Evolutionary conservation across 2,888 invertebrate genomes (phyloP).

Genomic region (Ferrisia virgata): DNA sequence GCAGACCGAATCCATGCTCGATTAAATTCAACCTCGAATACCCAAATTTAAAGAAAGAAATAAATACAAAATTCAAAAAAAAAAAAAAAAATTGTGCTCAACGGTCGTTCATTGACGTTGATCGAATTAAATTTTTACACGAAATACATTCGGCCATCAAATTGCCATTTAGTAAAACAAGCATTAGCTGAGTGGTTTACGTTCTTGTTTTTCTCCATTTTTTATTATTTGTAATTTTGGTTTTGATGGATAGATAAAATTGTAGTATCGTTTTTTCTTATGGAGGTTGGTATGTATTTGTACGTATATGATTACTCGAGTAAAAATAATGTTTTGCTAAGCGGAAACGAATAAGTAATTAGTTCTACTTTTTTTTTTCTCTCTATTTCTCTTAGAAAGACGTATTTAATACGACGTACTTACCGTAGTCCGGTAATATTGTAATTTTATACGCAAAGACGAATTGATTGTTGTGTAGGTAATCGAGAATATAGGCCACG

Average conservation of each 20-base stretch:
- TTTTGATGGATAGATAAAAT: slow-evolving; percentile 41
- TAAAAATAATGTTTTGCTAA: neutral
- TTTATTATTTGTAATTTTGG: slow-evolving; percentile 36
- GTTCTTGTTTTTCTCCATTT: slow-evolving; percentile 35
- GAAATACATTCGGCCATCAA: slow-evolving; percentile 27
- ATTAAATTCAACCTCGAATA: no score
- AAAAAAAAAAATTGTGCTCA: no score
- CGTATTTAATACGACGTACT: neutral
- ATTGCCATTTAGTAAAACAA: neutral
- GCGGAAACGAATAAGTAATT: neutral
- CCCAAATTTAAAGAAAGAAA: no score
- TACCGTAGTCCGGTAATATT: neutral
- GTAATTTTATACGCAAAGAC: neutral
- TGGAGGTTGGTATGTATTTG: slow-evolving; percentile 36
- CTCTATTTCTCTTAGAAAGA: neutral
- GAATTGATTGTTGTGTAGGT: neutral
- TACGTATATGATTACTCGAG: neutral
- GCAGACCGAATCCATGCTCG: no score
- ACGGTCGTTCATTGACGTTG: neutral
- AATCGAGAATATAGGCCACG: slow-evolving; percentile 1
- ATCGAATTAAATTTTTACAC: neutral
- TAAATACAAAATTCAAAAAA: no score
- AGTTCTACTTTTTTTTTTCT: no score
- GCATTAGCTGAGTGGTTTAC: neutral
- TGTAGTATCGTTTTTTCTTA: slow-evolving; percentile 41